Base-by-base conservation (phyloP, 1,140 invertebrate genomes). In the Semibalanus balanoides region DNA sequence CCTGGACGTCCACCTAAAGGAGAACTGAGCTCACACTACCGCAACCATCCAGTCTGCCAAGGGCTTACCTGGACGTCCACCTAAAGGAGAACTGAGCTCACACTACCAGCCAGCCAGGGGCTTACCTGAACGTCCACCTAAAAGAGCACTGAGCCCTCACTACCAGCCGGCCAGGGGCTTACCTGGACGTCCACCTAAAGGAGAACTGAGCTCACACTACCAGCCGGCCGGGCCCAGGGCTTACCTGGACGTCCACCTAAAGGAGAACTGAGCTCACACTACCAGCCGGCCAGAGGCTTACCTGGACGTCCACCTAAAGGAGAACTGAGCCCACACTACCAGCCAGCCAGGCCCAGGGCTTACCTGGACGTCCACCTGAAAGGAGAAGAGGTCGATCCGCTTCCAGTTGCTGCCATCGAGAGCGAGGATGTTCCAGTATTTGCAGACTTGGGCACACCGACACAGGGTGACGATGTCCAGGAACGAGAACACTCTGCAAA, bases 381-480 rank as follows among this genome's bases (percentile, higher is more conserved):
- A 99, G 85, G 96, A 90, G 87, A 99, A 99, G 69, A 99, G 86
- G 86, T 99, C 96, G 82, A 99, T 97, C 84, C 93, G 89, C 85
- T 99, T 96, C 97, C 97, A 99, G 85, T 99, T 99, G 81, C 95
- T 98, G 76, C 97, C 97, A 86, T 99, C 97, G 77, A 99, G 87
- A 72, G 97, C 97, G 79, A 99, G 86, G 73, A 96, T 88, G 85
- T 99, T 99, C 97, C 97, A 99, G 84, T 92, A 88, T 87, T 94
- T 95, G 79, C 94, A 98, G 19, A 91, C 89, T 89, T 99, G 97
- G 79, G 97, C 97, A 89, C 96, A 99, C 80, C 97, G 88, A 85
- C 97, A 99, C 80, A 99, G 86, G 51, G 96, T 95, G 28, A 98
- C 93, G 43, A 99, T 95, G 86, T 99, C 97, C 84, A 99, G 86